Base-by-base conservation (phyloP, 2,113 vertebrate genomes). In the Oreochromis tanganicae region DNA sequence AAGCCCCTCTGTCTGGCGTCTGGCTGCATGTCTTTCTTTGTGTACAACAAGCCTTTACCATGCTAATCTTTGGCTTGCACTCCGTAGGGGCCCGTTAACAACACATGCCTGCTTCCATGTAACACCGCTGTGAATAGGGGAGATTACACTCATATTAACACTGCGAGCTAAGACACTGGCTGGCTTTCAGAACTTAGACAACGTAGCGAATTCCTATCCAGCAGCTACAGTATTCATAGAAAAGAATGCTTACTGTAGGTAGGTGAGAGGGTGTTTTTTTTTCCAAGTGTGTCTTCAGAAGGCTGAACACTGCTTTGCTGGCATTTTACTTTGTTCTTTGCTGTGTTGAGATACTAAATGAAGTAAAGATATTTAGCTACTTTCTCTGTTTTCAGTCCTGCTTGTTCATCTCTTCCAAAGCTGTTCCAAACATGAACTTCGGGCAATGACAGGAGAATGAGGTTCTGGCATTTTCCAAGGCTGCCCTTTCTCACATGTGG, bases 71-170 rank as follows among this genome's bases (percentile, higher is more conserved):
- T 92, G 85, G 84, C 87, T 91, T 12, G 17, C 87, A 73, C 89
- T 87, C 91, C 90, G 66, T 57, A 43, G 84, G 85, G 84, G 59
- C 81, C 85, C 24, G 73, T 87, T 91, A 87, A 90, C 90, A 90
- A 87, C 87, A 93, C 88, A 88, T 80, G 86, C 81, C 81, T 85
- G 86, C 80, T 82, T 87, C 79, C 83, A 57, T 90, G 89, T 54
- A 80, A 79, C 52, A 36, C 82, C 54, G 61, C 85, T 56, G 82
- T 93, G 90, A 90, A 87, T 86, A 61, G 84, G 86, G 83, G 56
- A 88, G 92, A 93, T 93, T 92, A 94, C 87, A 32, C 92, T 93
- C 86, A 83, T 89, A 89, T 92, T 92, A 92, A 81, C 85, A 91
- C 84, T 11, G 85, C 8, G 6, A 90, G 81, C 81, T 81, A 57